phyloP scores from a whole-genome alignment of 2,888 invertebrate species.

The Mimachlamys varia region DNA sequence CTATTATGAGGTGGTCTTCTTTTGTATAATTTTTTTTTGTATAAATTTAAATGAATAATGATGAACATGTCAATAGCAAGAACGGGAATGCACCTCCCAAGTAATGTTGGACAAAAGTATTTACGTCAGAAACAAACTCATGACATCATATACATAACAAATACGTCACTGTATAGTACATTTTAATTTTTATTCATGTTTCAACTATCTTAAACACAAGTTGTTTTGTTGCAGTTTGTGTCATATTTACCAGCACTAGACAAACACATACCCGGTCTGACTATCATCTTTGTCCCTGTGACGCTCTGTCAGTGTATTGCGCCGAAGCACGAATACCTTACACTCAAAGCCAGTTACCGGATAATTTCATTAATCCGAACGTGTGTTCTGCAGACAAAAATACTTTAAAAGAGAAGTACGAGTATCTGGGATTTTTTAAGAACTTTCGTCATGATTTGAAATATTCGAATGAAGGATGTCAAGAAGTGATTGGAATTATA shows the following conservation, averaged over 20 bases:
- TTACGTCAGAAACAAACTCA: neutral
- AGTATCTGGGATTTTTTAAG: no score
- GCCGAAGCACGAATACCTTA: neutral
- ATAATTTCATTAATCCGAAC: no score
- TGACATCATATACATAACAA: neutral
- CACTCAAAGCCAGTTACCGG: neutral
- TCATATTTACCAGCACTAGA: neutral
- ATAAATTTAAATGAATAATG: no score
- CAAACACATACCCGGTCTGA: neutral
- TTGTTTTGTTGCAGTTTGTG: conserved; percentile 6
- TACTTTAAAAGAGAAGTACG: no score
- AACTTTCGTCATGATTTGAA: neutral
- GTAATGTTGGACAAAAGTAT: no score
- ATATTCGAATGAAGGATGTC: neutral
- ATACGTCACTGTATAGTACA: neutral
- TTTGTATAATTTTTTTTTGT: no score
- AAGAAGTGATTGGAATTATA: no score
- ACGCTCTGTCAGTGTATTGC: neutral
- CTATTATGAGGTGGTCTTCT: no score
- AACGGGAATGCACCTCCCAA: no score
- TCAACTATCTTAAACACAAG: conserved; percentile 23
- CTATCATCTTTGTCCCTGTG: neutral
- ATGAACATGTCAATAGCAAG: no score
- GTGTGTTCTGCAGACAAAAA: no score
- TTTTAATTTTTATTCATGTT: neutral